These are phyloP conservation scores for Arrhamphus sclerolepis DNA, from an alignment of 2,797 vertebrate genomes.

Conservation along the genomic window DNA sequence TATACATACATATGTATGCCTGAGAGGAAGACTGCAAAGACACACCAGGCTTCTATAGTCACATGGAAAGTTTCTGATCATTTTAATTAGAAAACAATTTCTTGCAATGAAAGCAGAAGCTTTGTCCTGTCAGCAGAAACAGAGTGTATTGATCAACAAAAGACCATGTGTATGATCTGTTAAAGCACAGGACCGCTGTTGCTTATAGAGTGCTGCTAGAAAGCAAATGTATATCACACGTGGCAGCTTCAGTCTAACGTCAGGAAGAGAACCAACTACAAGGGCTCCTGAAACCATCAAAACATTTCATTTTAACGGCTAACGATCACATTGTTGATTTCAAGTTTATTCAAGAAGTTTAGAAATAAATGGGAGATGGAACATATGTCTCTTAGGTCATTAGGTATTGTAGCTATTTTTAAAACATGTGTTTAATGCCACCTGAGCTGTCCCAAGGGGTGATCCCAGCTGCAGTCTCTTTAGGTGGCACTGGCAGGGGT, in stretches of 20 bases:
- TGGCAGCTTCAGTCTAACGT: conserved; percentile 80
- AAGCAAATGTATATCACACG: conserved; percentile 55
- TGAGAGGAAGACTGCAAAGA: conserved; percentile 62
- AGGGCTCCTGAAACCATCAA: conserved; percentile 40
- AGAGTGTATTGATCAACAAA: conserved; percentile 73
- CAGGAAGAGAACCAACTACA: conserved; percentile 77
- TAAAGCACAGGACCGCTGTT: conserved; percentile 70
- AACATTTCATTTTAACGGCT: no score
- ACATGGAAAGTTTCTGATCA: conserved; percentile 83
- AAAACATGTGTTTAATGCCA: no score
- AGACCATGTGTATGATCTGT: conserved; percentile 64
- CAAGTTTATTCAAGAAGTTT: no score
- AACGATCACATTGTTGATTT: conserved; percentile 14
- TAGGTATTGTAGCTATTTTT: no score
- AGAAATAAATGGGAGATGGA: no score
- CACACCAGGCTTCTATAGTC: conserved; percentile 69
- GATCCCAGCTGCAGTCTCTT: no score
- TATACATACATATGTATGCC: no score
- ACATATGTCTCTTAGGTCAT: no score
- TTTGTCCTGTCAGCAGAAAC: conserved; percentile 78
- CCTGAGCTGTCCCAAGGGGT: no score
- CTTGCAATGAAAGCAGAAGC: conserved; percentile 65
- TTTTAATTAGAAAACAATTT: conserved; percentile 75
- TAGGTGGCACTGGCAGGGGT: no score
- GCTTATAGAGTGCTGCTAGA: conserved; percentile 81